Percentiles rank a stretch among this genome's conserved stretches.
Evolutionary conservation across 2,797 vertebrate species (phyloP).

Genomic region (Neopelma chrysocephalum): DNA sequence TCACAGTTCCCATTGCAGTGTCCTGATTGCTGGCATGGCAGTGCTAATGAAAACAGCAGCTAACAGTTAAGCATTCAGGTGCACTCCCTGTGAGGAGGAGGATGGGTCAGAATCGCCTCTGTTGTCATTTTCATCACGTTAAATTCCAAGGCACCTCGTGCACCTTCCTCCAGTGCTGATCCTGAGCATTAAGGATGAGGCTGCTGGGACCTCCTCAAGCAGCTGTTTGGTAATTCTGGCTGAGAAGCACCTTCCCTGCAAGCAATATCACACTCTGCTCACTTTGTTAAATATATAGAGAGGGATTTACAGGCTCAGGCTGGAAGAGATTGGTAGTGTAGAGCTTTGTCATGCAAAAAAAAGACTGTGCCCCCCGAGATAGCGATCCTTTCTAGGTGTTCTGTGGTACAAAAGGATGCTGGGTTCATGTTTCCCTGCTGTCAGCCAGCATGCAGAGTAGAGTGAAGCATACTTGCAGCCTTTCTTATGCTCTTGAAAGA

Average conservation of each 20-base stretch:
- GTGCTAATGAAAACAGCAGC: background rate
- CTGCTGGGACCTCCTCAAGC: background rate
- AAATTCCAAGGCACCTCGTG: background rate
- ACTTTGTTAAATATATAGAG: background rate
- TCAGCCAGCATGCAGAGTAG: background rate
- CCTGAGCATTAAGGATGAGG: background rate
- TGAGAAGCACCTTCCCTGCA: background rate
- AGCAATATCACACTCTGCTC: background rate
- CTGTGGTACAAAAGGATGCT: background rate
- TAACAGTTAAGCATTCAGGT: background rate
- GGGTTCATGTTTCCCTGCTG: background rate
- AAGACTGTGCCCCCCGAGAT: background rate
- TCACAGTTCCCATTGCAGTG: background rate
- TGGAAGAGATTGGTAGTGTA: background rate
- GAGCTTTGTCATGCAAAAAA: background rate
- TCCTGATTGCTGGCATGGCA: background rate
- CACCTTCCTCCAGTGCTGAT: accelerated
- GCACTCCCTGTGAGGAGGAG: background rate
- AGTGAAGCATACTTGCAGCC: background rate
- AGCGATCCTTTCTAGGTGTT: background rate
- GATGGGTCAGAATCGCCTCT: background rate
- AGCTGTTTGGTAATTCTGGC: slow-evolving; percentile 2
- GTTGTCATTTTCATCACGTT: background rate
- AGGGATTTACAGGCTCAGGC: background rate
- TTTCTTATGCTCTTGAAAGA: background rate